A percentile compares a stretch with the other conserved stretches of the same genome.
Conservation (phyloP, 2,797 vertebrate genomes). For the Pipistrellus kuhlii region DNA sequence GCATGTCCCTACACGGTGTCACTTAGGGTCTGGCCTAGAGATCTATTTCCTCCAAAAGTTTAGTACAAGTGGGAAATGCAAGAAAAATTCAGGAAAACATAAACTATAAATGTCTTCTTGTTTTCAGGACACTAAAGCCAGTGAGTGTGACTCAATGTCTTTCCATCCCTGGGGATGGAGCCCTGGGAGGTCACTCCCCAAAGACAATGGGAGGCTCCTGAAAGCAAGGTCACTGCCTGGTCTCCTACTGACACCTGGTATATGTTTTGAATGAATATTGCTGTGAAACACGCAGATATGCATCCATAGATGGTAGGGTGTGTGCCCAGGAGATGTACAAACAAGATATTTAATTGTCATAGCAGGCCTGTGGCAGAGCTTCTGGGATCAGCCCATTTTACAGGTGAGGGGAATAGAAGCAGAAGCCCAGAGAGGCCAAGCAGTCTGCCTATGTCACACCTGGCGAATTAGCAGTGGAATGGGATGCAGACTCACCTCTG, state of each 20-base stretch:
- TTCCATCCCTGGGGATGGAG: fast-evolving
- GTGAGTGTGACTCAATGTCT: fast-evolving
- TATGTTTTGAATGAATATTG: background rate
- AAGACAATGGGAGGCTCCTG: fast-evolving
- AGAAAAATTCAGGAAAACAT: background rate
- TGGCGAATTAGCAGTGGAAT: too few relatives aligned
- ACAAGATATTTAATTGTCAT: fast-evolving
- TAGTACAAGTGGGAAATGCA: background rate
- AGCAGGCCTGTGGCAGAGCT: background rate
- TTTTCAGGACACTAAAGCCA: background rate
- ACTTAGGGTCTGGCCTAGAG: background rate
- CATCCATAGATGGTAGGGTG: fast-evolving
- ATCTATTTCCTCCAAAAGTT: background rate
- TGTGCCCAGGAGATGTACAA: fast-evolving
- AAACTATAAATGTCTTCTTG: fast-evolving
- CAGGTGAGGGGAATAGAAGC: fast-evolving
- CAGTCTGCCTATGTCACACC: background rate
- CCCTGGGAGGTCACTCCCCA: fast-evolving
- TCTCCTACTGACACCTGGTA: background rate
- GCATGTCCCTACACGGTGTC: fast-evolving
- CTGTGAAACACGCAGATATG: fast-evolving
- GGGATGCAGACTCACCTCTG: fast-evolving
- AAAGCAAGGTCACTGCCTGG: fast-evolving
- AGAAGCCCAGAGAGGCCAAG: fast-evolving
- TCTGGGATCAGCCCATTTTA: fast-evolving